Conservation (phyloP, 2,113 vertebrate genomes). For the Cryptotis parvus region DNA sequence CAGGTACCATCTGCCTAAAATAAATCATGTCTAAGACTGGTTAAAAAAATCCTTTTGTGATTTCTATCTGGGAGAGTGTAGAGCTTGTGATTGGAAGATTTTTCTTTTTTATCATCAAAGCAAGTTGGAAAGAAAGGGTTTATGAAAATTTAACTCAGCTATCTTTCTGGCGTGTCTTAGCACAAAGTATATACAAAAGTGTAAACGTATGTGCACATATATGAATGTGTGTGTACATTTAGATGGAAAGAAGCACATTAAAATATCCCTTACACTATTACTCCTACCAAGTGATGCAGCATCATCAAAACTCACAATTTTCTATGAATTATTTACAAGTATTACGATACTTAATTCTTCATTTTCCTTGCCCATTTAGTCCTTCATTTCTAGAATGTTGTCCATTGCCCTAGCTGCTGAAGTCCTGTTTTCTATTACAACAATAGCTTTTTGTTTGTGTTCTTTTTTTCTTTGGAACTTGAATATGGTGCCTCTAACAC, state of each 20-base stretch:
- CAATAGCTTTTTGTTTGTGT: not conserved
- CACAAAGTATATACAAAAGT: not conserved
- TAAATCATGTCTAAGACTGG: too few relatives aligned
- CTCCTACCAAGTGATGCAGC: not conserved
- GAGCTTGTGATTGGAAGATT: not conserved
- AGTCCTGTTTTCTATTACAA: not conserved
- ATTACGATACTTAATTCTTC: not conserved
- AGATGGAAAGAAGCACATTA: not conserved
- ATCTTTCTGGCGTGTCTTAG: not conserved
- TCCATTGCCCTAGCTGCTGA: not conserved
- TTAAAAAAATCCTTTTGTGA: too few relatives aligned
- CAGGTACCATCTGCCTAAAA: too few relatives aligned
- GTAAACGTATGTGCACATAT: not conserved
- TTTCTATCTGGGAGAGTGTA: not conserved
- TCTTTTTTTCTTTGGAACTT: not conserved
- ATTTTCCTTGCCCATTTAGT: not conserved
- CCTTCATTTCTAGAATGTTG: not conserved
- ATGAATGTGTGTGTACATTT: too few relatives aligned
- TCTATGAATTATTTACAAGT: not conserved
- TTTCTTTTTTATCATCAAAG: not conserved
- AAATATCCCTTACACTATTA: not conserved
- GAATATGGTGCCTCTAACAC: not conserved
- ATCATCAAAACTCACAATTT: not conserved
- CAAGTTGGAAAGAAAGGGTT: not conserved
- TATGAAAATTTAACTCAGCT: not conserved